These are phyloP conservation scores for Empidonax alnorum DNA, from an alignment of 2,113 vertebrate species.

Conservation along the genomic window DNA sequence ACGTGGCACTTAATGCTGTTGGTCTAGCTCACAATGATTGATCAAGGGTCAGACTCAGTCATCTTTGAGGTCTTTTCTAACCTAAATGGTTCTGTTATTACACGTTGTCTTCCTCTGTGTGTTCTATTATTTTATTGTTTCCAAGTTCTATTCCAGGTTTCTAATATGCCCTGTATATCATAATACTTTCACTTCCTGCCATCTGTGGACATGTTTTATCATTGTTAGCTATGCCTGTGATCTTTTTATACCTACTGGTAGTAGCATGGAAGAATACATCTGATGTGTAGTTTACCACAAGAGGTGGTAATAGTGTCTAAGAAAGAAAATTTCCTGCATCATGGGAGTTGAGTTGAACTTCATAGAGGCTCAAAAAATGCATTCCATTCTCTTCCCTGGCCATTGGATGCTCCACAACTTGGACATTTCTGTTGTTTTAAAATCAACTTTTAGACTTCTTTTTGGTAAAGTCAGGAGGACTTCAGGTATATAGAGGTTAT, in stretches of 20 bases:
- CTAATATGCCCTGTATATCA: neutral
- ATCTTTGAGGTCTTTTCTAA: neutral
- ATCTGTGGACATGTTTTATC: neutral
- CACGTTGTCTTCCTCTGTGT: neutral
- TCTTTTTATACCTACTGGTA: neutral
- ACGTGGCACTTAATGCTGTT: neutral
- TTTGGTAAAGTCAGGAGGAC: neutral
- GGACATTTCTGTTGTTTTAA: neutral
- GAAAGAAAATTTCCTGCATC: neutral
- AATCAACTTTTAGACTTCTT: neutral
- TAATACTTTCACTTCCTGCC: neutral
- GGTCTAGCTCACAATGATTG: neutral
- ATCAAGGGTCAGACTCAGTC: neutral
- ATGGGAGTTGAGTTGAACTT: neutral
- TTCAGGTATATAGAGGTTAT: neutral
- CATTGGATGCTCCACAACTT: neutral
- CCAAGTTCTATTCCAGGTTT: neutral
- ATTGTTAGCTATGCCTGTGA: neutral
- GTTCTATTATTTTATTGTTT: neutral
- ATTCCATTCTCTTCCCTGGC: neutral
- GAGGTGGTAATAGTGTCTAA: neutral
- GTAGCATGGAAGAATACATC: neutral
- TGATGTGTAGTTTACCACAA: neutral
- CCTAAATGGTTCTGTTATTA: neutral
- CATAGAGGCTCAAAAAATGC: neutral